A percentile compares a stretch with the other conserved stretches of the same genome.
These are phyloP conservation scores for Andricus grossulariae DNA, from an alignment of 1,140 invertebrate species.

Conservation along the genomic window DNA sequence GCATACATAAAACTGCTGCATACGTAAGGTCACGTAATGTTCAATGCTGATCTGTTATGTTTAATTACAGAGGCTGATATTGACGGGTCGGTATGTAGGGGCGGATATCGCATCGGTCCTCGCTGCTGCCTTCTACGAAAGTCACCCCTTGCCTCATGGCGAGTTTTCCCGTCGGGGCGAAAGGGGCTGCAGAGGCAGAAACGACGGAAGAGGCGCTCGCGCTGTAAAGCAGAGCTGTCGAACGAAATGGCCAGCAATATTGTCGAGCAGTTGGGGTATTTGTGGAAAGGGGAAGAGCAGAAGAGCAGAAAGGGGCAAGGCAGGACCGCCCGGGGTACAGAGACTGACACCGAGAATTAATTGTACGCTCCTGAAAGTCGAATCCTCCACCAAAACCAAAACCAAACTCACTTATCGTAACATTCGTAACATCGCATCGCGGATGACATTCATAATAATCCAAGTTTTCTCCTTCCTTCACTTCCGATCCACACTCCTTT, in stretches of 20 bases:
- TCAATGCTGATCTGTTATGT: constrained; percentile 75
- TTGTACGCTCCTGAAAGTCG: constrained; percentile 74
- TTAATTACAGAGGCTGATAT: constrained; percentile 74
- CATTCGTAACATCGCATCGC: constrained; percentile 52
- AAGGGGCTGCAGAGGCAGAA: constrained; percentile 57
- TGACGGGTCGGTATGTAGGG: constrained; percentile 70
- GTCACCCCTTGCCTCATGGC: constrained; percentile 69
- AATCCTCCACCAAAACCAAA: constrained; percentile 50
- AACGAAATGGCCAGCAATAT: constrained; percentile 75
- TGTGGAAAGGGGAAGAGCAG: constrained; percentile 56
- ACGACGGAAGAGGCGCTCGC: constrained; percentile 63
- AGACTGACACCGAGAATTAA: constrained; percentile 75
- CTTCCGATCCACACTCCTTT: too few species aligned
- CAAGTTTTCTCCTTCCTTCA: neutral
- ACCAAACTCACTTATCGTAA: constrained; percentile 47
- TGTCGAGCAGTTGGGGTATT: constrained; percentile 67
- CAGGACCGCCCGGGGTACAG: constrained; percentile 52
- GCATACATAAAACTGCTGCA: constrained; percentile 48
- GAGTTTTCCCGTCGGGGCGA: constrained; percentile 53
- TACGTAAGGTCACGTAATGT: constrained; percentile 47
- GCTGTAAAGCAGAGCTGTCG: constrained; percentile 60
- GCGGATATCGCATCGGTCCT: constrained; percentile 58
- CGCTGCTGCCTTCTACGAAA: constrained; percentile 68
- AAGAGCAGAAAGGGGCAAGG: constrained; percentile 40
- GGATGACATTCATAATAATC: constrained; percentile 44